Evolutionary conservation across 1,140 invertebrate species (phyloP).

Genomic region (Campoletis sonorensis): DNA sequence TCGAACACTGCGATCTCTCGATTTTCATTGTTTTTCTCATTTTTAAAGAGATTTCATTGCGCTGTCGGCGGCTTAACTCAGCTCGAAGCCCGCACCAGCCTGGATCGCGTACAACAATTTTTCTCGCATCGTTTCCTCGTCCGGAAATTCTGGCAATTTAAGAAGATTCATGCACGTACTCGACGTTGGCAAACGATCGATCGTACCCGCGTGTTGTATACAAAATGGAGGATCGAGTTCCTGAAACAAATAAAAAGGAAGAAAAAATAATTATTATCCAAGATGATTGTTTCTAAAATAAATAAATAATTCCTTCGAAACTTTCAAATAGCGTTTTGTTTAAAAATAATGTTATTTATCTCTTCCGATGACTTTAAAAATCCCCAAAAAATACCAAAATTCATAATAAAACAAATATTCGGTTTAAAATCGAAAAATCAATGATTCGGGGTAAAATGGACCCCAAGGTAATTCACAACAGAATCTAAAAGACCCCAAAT

Average conservation of each 20-base stretch:
- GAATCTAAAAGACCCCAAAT: slow-evolving; percentile 46
- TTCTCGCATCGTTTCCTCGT: slow-evolving; percentile 85
- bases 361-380: too few species aligned
- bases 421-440: not conserved
- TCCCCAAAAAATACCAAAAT: too few species aligned
- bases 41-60: not conserved
- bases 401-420: too few species aligned
- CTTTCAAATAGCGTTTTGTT: too few species aligned
- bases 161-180: slow-evolving; percentile 99
- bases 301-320: too few species aligned
- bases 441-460: not conserved
- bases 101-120: slow-evolving; percentile 97
- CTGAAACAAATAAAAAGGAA: slow-evolving; percentile 75
- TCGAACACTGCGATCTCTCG: not conserved
- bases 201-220: slow-evolving; percentile 92
- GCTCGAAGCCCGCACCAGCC: slow-evolving; percentile 96
- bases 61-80: slow-evolving; percentile 87
- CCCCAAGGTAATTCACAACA: not conserved
- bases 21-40: not conserved
- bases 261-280: slow-evolving; percentile 26
- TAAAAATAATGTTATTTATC: too few species aligned
- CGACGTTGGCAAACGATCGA: slow-evolving; percentile 93
- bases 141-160: slow-evolving; percentile 94
- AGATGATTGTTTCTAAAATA: not conserved
- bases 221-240: slow-evolving; percentile 96